These are phyloP conservation scores for Drosophila melanogaster DNA, from an alignment of 1,140 invertebrate species.

Conservation along the genomic window Release_6_plus_ISO1_MT NC_004354.4:8832001-8832500, in stretches of 20 bases:
- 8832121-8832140: constrained; percentile 36
- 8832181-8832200: constrained; percentile 2
- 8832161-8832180: constrained; percentile 25
- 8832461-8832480: neutral
- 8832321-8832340: too few relatives aligned
- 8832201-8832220: neutral
- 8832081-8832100: neutral
- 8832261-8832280: too few relatives aligned
- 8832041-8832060: constrained; percentile 11
- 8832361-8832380: too few relatives aligned
- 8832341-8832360: too few relatives aligned
- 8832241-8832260: too few relatives aligned
- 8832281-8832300: too few relatives aligned
- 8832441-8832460: too few relatives aligned
- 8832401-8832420: too few relatives aligned
- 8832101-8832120: neutral
- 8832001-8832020: constrained; percentile 30
- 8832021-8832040: neutral
- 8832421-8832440: too few relatives aligned
- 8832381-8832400: too few relatives aligned
- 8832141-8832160: constrained; percentile 54
- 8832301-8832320: too few relatives aligned
- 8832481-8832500: constrained; percentile 7
- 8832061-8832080: constrained; percentile 26
- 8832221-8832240: too few relatives aligned